A percentile compares a stretch with the other conserved stretches of the same genome.
These are phyloP conservation scores for Musca vetustissima DNA, from an alignment of 1,140 invertebrate genomes.

Conservation along the genomic window DNA sequence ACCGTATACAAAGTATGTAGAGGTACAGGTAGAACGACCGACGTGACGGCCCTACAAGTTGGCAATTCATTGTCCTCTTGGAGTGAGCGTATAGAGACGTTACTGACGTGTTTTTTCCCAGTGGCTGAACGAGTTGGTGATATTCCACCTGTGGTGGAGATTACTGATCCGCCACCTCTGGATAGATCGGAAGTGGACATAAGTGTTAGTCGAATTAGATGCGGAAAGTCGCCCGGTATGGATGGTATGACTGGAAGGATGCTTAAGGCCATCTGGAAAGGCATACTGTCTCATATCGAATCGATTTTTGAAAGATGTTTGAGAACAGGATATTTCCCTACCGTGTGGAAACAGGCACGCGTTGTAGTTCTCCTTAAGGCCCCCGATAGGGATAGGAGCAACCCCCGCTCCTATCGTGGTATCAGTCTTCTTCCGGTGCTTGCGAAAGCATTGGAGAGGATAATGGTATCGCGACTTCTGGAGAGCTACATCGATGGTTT, in stretches of 20 bases:
- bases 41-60: background rate
- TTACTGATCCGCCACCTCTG: background rate
- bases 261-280: slow-evolving; percentile 17
- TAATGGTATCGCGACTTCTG: slow-evolving; percentile 31
- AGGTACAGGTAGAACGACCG: background rate
- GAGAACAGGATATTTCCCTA: background rate
- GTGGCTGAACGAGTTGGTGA: background rate
- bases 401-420: slow-evolving; percentile 38
- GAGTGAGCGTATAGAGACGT: background rate
- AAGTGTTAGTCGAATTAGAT: background rate
- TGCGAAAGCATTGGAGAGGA: slow-evolving; percentile 39
- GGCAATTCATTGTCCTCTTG: background rate
- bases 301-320: slow-evolving; percentile 4
- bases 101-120: slow-evolving; percentile 15
- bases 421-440: slow-evolving; percentile 39
- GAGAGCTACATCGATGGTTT: background rate
- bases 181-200: slow-evolving; percentile 1
- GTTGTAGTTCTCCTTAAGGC: slow-evolving; percentile 38
- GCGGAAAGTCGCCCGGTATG: slow-evolving; percentile 1
- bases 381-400: background rate
- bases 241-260: slow-evolving; percentile 16
- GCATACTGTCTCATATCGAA: background rate
- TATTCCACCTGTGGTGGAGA: background rate
- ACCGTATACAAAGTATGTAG: slow-evolving; percentile 14
- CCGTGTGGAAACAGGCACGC: slow-evolving; percentile 33